Conservation (phyloP, 2,888 invertebrate species). For the Clivina fossor region DNA sequence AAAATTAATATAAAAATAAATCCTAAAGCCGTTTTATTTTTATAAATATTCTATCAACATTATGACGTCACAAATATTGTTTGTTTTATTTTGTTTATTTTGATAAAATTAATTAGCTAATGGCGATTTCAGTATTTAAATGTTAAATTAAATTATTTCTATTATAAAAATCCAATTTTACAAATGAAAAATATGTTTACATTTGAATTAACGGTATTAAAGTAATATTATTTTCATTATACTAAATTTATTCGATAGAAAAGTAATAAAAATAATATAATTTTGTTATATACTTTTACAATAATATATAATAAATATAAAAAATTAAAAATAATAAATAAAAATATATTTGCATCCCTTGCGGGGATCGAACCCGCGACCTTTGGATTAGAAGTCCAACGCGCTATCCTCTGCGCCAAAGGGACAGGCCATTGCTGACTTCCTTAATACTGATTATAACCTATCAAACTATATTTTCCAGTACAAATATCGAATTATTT, state of each 20-base stretch:
- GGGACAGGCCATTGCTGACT: slow-evolving; percentile 57
- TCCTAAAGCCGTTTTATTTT: too few species aligned
- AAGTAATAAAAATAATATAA: background rate
- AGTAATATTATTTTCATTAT: background rate
- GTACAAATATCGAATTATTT: background rate
- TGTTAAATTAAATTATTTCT: too few species aligned
- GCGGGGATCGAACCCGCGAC: slow-evolving; percentile 87
- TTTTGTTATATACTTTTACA: background rate
- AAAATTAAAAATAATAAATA: too few species aligned
- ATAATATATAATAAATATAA: slow-evolving; percentile 15
- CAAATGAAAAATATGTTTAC: too few species aligned
- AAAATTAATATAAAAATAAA: too few species aligned
- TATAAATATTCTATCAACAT: too few species aligned
- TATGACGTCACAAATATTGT: too few species aligned
- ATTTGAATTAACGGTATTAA: too few species aligned
- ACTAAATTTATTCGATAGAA: background rate
- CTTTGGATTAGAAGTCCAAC: slow-evolving; percentile 90
- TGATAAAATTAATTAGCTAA: too few species aligned
- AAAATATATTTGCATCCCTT: slow-evolving; percentile 62
- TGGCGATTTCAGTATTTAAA: too few species aligned
- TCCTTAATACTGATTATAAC: slow-evolving; percentile 3
- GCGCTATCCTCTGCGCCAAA: slow-evolving; percentile 88
- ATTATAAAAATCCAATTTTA: too few species aligned
- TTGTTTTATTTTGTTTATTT: too few species aligned
- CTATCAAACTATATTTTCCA: background rate